Percentiles rank a stretch among this genome's conserved stretches.
Conservation (phyloP, 2,797 vertebrate genomes). For the Phalanger gymnotis region DNA sequence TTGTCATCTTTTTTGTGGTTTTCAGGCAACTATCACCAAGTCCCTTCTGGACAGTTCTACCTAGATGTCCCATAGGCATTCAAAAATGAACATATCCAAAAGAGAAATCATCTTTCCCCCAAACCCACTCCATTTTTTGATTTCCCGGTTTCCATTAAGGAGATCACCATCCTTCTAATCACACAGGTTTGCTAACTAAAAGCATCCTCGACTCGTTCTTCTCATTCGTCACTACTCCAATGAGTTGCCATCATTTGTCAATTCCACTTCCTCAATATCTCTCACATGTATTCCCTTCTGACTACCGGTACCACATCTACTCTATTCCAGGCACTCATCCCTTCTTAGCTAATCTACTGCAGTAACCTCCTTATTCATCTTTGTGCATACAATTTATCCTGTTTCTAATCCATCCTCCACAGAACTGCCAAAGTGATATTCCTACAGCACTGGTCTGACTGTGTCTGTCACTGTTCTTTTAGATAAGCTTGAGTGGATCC, state of each 20-base stretch:
- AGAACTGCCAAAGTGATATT: neutral
- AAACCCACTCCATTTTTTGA: neutral
- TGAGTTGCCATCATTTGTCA: neutral
- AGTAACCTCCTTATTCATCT: neutral
- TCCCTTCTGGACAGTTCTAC: neutral
- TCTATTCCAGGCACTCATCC: neutral
- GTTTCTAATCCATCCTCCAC: neutral
- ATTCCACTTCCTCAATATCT: neutral
- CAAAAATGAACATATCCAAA: neutral
- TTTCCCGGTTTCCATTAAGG: neutral
- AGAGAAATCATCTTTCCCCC: neutral
- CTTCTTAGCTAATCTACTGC: neutral
- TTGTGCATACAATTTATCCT: neutral
- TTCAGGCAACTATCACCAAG: neutral
- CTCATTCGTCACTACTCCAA: neutral
- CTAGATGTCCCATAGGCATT: neutral
- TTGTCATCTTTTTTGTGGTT: neutral
- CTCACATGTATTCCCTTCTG: neutral
- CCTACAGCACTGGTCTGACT: neutral
- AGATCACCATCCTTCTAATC: neutral
- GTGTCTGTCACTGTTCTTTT: neutral
- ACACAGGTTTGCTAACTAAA: neutral
- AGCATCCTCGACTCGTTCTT: neutral
- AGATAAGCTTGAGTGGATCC: neutral
- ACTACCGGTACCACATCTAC: neutral